Base-by-base conservation (phyloP, 2,888 invertebrate species). In the Griposia aprilina region DNA sequence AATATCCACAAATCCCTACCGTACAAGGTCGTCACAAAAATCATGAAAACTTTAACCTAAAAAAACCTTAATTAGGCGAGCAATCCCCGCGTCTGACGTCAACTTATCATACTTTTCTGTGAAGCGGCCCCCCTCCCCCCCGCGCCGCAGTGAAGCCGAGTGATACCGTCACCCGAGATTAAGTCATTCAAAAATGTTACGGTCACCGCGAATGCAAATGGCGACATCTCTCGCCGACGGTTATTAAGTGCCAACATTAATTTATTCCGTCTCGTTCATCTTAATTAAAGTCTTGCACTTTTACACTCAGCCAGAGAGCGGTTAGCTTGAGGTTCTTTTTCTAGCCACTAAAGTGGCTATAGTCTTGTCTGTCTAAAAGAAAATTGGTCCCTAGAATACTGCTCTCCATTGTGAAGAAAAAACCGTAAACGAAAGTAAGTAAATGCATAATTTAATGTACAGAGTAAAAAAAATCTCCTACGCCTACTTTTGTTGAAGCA, bases 211-310 rank as follows among this genome's bases (percentile, higher is more conserved):
- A 88, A 91, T 92, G 92, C 90, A 91, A 91, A 92, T 90, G 87
- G 82, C 82, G 88, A 87, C 89, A 89, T 88, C 87, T 86, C 86
- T 80, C 84, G 87, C 83, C 79, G 83, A 67, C 78, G 82, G 83
- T 84, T 90, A 90, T 91, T 89, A 90, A 92, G 88, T 90, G 88
- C 82, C 83, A 86, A 81, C 83, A 85, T 84, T 92, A 92, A 92
- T 91, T 90, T 92, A 93, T 93, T 92, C 93, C 79, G 69, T 82
- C 88, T 86, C 88, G 90, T 91, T 90, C 87, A 81, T 91, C 92
- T 91, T 92, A 92, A 92, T 93, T 92, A 92, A 92, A 90, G 90
- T 90, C 92, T 90, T 93, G 92, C 92, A 92, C 91, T 92, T 92
- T 90, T 90, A 88, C 84, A 85, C 86, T 80, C 81, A 52, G 73